A percentile compares a stretch with the other conserved stretches of the same genome.
These are phyloP conservation scores for Chloromyia formosa DNA, from an alignment of 2,888 invertebrate genomes.

Conservation along the genomic window DNA sequence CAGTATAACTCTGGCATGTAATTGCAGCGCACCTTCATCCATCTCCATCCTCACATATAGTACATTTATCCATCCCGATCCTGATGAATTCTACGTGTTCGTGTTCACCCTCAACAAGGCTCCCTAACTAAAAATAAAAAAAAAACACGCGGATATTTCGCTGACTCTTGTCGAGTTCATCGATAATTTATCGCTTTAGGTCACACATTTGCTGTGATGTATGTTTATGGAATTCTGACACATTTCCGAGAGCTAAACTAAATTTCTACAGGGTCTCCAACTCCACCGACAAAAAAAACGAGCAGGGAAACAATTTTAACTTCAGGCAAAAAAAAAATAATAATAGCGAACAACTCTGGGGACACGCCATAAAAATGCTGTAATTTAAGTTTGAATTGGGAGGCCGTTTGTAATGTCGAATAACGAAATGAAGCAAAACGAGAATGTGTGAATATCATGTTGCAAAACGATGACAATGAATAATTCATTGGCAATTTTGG, in stretches of 20 bases:
- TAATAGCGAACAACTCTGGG: slow-evolving; percentile 7
- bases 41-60: no score
- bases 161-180: slow-evolving; percentile 16
- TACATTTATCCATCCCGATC: no score
- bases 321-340: not conserved
- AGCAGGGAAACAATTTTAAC: not conserved
- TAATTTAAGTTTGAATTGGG: slow-evolving; percentile 9
- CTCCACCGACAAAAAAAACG: no score
- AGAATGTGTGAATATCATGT: no score
- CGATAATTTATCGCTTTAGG: slow-evolving; percentile 36
- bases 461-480: no score
- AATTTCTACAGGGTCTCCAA: not conserved
- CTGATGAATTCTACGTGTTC: no score
- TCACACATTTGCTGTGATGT: slow-evolving; percentile 39
- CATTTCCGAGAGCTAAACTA: slow-evolving; percentile 13
- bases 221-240: slow-evolving; percentile 38
- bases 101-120: no score
- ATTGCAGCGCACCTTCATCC: no score
- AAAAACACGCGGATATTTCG: no score
- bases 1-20: no score
- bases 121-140: no score
- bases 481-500: no score
- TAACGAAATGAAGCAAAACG: not conserved
- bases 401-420: slow-evolving; percentile 10
- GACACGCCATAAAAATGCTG: slow-evolving; percentile 31